A percentile compares a stretch with the other conserved stretches of the same genome.
Conservation (phyloP, 1,140 invertebrate species). For the Pseudachorutes palmiensis region DNA sequence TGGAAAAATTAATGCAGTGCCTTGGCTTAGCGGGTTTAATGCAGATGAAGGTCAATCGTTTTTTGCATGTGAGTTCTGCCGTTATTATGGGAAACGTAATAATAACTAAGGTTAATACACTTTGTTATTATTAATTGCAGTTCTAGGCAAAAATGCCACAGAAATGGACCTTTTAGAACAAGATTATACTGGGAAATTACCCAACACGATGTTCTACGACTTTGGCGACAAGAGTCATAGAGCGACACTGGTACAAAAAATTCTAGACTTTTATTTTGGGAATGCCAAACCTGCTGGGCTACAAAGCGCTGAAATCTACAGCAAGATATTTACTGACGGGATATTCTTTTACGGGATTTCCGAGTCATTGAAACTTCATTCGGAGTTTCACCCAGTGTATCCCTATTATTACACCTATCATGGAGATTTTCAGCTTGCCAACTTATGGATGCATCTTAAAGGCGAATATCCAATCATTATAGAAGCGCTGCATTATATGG, state of each 20-base stretch:
- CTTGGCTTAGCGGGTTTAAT: slow-evolving; percentile 28
- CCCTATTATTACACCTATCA: slow-evolving; percentile 28
- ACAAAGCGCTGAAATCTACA: slow-evolving; percentile 18
- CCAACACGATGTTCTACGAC: slow-evolving; percentile 19
- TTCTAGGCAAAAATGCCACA: slow-evolving; percentile 26
- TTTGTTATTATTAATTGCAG: slow-evolving; percentile 5
- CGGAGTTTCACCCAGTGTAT: slow-evolving; percentile 23
- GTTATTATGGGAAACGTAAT: not conserved
- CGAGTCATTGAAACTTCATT: slow-evolving; percentile 16
- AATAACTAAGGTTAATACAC: not conserved
- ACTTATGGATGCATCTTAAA: slow-evolving; percentile 20
- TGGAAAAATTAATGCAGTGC: slow-evolving; percentile 25
- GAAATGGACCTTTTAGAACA: slow-evolving; percentile 17
- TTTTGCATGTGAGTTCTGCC: slow-evolving; percentile 5
- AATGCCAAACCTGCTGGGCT: slow-evolving; percentile 11
- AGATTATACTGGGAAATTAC: slow-evolving; percentile 16
- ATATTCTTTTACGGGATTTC: slow-evolving; percentile 27
- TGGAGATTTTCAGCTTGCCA: slow-evolving; percentile 25
- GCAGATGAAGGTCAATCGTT: slow-evolving; percentile 29
- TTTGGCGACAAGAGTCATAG: slow-evolving; percentile 9
- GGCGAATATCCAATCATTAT: slow-evolving; percentile 17
- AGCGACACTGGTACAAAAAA: slow-evolving; percentile 13
- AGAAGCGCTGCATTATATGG: slow-evolving; percentile 15
- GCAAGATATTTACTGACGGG: slow-evolving; percentile 28
- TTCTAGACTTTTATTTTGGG: slow-evolving; percentile 28